These are phyloP conservation scores for Pandemis corylana DNA, from an alignment of 2,888 invertebrate genomes.

Conservation along the genomic window DNA sequence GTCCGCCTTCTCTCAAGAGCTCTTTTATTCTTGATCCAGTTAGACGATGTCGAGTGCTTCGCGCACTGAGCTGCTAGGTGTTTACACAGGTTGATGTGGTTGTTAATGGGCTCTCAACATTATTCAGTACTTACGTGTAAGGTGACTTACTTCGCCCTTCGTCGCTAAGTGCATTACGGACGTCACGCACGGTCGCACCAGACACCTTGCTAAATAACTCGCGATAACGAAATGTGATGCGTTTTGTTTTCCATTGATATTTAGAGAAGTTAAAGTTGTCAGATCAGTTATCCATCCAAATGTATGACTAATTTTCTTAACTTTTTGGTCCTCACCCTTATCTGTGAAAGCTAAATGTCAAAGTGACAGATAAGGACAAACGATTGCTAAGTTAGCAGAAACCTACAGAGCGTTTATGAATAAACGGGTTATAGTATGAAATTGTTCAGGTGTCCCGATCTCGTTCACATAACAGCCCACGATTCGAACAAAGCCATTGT, in stretches of 20 bases:
- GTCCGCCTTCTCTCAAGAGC: not conserved
- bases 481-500: too few relatives aligned
- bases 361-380: too few relatives aligned
- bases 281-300: too few relatives aligned
- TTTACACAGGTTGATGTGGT: conserved; percentile 11
- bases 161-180: conserved; percentile 30
- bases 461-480: too few relatives aligned
- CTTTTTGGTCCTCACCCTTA: too few relatives aligned
- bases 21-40: not conserved
- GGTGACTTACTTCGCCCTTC: conserved; percentile 41
- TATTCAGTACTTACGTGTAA: not conserved
- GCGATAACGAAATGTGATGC: conserved; percentile 46
- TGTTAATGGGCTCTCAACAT: conserved; percentile 13
- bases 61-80: not conserved
- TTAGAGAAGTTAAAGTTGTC: too few relatives aligned
- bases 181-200: not conserved
- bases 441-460: too few relatives aligned
- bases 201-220: conserved; percentile 40
- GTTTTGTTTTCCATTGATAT: not conserved
- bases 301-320: too few relatives aligned
- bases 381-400: too few relatives aligned
- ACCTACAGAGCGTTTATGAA: too few relatives aligned
- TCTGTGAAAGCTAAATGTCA: too few relatives aligned
- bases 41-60: not conserved
- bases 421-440: too few relatives aligned